These are phyloP conservation scores for Dinocampus coccinellae DNA, from an alignment of 2,888 invertebrate genomes.

Conservation along the genomic window DNA sequence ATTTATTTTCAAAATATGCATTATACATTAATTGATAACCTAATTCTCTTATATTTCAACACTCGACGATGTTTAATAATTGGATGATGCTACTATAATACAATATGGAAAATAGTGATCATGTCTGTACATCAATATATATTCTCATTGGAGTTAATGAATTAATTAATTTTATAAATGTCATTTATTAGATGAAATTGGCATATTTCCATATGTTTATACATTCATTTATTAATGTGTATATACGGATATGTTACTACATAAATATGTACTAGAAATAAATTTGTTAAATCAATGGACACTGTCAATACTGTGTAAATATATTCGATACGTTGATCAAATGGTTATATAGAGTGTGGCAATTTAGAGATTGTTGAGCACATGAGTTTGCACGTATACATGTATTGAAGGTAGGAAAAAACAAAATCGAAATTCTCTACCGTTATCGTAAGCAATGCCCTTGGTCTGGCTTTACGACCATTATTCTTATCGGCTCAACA, in stretches of 20 bases:
- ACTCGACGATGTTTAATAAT: conserved; percentile 8
- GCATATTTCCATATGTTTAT: not conserved
- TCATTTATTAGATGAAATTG: not conserved
- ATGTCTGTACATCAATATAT: not conserved
- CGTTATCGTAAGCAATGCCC: conserved; percentile 18
- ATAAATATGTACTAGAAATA: not conserved
- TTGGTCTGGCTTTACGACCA: conserved; percentile 23
- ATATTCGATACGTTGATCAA: not conserved
- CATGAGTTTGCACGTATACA: not conserved
- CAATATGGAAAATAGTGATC: not conserved
- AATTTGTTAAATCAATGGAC: not conserved
- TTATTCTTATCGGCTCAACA: conserved; percentile 63
- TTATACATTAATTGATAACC: conserved; percentile 24
- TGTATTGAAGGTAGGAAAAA: not conserved
- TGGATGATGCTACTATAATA: not conserved
- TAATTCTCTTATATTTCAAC: conserved; percentile 14
- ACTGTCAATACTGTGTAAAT: not conserved
- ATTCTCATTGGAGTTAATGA: not conserved
- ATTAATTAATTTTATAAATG: not conserved
- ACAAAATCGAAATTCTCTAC: conserved; percentile 13
- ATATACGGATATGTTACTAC: too few species aligned
- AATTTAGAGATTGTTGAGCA: not conserved
- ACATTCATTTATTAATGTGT: not conserved
- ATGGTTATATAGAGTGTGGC: not conserved
- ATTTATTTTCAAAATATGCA: conserved; percentile 22